Conservation (phyloP, 2,113 vertebrate genomes). For the Naja naja region DNA sequence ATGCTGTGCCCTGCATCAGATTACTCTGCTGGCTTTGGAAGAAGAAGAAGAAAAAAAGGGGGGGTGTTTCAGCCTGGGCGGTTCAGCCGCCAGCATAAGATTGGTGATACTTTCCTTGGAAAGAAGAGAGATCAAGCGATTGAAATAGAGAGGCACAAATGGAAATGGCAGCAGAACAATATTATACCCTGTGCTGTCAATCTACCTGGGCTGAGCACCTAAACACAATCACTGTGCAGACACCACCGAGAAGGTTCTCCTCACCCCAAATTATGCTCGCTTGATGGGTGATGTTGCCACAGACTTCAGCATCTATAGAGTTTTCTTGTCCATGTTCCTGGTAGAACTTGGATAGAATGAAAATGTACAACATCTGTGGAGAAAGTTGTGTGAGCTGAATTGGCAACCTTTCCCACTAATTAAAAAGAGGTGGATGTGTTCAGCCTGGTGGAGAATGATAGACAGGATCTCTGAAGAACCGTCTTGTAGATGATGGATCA, state of each 20-base stretch:
- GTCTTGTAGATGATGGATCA: background rate
- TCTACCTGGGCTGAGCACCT: background rate
- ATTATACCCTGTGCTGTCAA: background rate
- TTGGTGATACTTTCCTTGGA: background rate
- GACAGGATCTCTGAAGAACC: background rate
- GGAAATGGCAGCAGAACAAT: background rate
- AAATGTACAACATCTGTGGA: background rate
- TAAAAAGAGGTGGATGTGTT: background rate
- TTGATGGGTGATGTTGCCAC: too few relatives aligned
- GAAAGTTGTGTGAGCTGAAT: background rate
- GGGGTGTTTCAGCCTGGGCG: slow-evolving; percentile 9
- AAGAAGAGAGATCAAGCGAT: background rate
- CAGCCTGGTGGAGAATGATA: background rate
- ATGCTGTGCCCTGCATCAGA: slow-evolving; percentile 41
- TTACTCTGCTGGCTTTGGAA: slow-evolving; percentile 51
- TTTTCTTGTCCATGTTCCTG: background rate
- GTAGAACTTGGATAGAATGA: too few relatives aligned
- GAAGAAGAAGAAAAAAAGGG: too few relatives aligned
- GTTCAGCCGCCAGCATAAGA: slow-evolving; percentile 19
- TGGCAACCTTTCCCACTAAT: background rate
- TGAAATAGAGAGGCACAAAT: background rate
- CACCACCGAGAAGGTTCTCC: background rate
- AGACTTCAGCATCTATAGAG: background rate
- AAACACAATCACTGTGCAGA: background rate
- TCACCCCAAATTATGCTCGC: background rate